Evolutionary conservation across 1,140 invertebrate genomes (phyloP), one percentile per base, ranked within the genome.

Genomic region (Tribolium madens): DNA sequence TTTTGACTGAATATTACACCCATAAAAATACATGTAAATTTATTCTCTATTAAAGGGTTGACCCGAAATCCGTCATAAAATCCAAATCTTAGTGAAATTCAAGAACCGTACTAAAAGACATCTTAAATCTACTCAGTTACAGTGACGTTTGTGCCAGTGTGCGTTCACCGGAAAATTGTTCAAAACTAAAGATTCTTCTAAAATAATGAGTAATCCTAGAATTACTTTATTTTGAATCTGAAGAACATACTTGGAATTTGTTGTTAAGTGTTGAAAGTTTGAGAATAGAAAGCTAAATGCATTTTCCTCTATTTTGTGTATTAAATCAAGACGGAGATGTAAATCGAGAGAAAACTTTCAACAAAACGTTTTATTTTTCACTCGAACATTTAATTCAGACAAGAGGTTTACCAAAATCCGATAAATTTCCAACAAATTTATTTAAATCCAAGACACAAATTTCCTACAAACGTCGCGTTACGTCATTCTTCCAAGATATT

Each of bases 401-500:
- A 26, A 26, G 21, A 26, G 21, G 21, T 26, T 26, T 26, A 26
- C 21, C 21, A 26, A 5, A 26, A 26, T 4, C 21, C 21, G 21
- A 26, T 26, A 26, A 26, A 26, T 26, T 26, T 26, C 12, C 12
- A 2, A 64, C 21, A 64, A 31, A 64, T 57, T 42, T 42, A 42
- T 42, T 42, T 7, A 21, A 57, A 57, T 3, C 10, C 6, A 9
- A 21, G 52, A 57, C 6, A n/a, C 17, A 2, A 15, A 18, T 12
- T 33, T 64, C 57, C 14, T 21, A 18, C 57, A 18, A 64, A 64
- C 31, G 57, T 60, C 53, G 14, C 18, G 14, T 15, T 26, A 26
- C 21, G 53, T 64, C 21, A 18, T 64, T 64, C 57, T 64, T 64
- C 21, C 26, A 64, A 64, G 57, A 64, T 64, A 64, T 64, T 64